Conservation (phyloP, 1,140 invertebrate species). For the Bradysia coprophila region DNA sequence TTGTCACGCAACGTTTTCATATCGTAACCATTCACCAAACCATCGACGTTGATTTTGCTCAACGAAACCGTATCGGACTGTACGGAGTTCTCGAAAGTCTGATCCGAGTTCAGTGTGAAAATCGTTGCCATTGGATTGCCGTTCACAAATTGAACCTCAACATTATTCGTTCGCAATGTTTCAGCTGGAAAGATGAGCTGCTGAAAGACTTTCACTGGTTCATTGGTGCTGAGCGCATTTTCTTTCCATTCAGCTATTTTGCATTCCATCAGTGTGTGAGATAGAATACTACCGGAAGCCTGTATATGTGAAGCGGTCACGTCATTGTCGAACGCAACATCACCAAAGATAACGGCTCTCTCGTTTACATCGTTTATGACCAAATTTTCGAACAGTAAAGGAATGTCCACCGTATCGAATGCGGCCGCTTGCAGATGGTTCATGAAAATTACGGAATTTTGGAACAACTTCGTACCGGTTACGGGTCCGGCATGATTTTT, state of each 20-base stretch:
- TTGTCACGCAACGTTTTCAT: constrained; percentile 11
- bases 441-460: constrained; percentile 10
- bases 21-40: constrained; percentile 12
- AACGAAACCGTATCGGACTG: no score
- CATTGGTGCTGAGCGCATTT: constrained; percentile 10
- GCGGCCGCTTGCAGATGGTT: constrained; percentile 8
- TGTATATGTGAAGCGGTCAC: constrained; percentile 4
- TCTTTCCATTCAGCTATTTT: constrained; percentile 9
- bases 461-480: constrained; percentile 1
- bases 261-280: background rate
- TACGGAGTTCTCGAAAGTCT: no score
- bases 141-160: background rate
- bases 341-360: constrained; percentile 6
- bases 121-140: constrained; percentile 1
- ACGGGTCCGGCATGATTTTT: background rate
- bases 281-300: background rate
- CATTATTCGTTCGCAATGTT: background rate
- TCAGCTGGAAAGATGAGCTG: background rate
- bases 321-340: constrained; percentile 6
- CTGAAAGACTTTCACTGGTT: constrained; percentile 9
- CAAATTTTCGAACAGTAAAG: constrained; percentile 9
- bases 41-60: no score
- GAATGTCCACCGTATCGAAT: constrained; percentile 10
- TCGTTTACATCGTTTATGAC: constrained; percentile 12
- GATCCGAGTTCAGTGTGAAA: background rate